These are phyloP conservation scores for Rhabdomys dilectus DNA, from an alignment of 2,113 vertebrate species.

Conservation along the genomic window DNA sequence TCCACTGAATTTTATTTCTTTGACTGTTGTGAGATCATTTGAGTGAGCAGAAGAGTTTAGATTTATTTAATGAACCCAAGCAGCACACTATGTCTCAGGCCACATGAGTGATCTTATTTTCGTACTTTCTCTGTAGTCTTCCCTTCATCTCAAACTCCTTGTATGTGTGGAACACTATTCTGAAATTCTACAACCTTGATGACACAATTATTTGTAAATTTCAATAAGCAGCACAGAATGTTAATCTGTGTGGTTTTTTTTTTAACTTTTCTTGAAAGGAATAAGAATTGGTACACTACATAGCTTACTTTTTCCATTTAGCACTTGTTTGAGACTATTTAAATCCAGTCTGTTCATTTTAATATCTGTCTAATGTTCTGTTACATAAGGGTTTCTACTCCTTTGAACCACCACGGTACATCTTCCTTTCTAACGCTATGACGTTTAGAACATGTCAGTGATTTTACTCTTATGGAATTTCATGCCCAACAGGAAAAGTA, in stretches of 20 bases:
- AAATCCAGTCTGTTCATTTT: constrained; percentile 29
- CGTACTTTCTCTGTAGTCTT: neutral
- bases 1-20: neutral
- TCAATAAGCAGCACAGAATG: neutral
- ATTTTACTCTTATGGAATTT: neutral
- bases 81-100: neutral
- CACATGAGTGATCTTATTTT: neutral
- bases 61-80: neutral
- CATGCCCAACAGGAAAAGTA: neutral
- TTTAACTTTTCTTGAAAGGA: neutral
- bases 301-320: neutral
- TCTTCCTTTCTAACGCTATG: constrained; percentile 1
- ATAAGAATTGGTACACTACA: neutral
- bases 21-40: neutral
- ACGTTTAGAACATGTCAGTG: constrained; percentile 1
- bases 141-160: neutral
- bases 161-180: neutral
- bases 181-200: neutral
- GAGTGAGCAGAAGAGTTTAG: neutral
- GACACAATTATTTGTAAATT: neutral
- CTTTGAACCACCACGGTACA: neutral
- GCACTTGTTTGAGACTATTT: constrained; percentile 47
- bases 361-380: constrained; percentile 37
- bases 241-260: neutral
- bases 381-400: constrained; percentile 17